These are phyloP conservation scores for Chiroxiphia lanceolata DNA, from an alignment of 2,797 vertebrate species.

Conservation along the genomic window DNA sequence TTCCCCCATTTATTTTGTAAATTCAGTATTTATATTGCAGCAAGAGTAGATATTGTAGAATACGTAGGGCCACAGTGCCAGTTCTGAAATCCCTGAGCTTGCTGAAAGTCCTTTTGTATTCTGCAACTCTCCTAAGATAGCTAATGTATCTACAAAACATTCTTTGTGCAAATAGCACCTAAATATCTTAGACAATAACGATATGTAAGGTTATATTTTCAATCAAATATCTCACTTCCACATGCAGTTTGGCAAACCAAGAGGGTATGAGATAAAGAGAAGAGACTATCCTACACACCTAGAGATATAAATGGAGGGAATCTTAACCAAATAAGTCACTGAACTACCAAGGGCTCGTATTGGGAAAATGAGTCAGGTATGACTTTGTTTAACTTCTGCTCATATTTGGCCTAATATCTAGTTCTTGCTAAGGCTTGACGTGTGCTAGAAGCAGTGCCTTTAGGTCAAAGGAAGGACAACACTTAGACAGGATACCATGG, in stretches of 20 bases:
- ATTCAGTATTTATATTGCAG: background rate
- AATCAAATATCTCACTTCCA: background rate
- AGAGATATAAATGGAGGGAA: background rate
- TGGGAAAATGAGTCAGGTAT: background rate
- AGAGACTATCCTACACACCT: background rate
- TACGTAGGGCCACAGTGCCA: background rate
- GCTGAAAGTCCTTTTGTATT: background rate
- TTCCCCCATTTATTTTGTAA: background rate
- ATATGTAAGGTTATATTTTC: background rate
- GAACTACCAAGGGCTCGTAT: background rate
- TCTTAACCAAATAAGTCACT: background rate
- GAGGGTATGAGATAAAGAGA: background rate
- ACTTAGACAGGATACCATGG: accelerated
- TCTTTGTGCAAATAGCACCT: background rate
- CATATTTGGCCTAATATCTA: background rate
- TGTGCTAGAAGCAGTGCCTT: background rate
- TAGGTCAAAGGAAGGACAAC: background rate
- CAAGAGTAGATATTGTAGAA: background rate
- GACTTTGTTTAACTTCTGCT: background rate
- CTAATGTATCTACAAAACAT: background rate
- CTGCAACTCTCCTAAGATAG: background rate
- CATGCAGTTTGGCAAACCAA: background rate
- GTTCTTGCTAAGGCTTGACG: background rate
- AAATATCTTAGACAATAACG: background rate
- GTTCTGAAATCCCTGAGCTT: background rate